Conservation (phyloP, 2,888 invertebrate genomes). For the Rhimphoctona megacephalus region DNA sequence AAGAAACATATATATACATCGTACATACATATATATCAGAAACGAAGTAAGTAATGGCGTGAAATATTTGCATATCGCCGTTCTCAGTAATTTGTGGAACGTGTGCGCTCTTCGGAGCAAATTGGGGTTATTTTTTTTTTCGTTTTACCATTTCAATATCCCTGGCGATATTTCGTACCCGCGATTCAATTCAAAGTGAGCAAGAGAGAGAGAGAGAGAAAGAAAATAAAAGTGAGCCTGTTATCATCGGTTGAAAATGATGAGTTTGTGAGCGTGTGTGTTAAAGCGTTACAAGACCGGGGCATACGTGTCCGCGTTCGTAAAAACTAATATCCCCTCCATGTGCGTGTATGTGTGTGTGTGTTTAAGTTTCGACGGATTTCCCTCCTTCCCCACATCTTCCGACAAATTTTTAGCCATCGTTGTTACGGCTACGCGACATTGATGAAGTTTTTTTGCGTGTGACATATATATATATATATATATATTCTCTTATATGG, state of each 20-base stretch:
- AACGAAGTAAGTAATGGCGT: conserved; percentile 74
- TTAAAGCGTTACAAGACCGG: conserved; percentile 24
- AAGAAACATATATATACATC: conserved; percentile 14
- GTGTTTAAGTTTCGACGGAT: conserved; percentile 24
- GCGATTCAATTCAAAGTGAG: not conserved
- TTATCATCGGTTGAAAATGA: conserved; percentile 12
- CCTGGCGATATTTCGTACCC: not conserved
- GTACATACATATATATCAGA: not conserved
- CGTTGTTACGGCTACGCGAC: conserved; percentile 28
- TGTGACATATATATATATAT: not conserved
- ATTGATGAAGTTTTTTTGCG: conserved; percentile 8
- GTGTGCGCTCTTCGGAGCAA: not conserved
- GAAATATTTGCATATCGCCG: conserved; percentile 73
- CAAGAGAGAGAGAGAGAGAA: not conserved
- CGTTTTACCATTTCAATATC: not conserved
- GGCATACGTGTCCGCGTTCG: conserved; percentile 26
- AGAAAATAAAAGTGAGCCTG: conserved; percentile 1
- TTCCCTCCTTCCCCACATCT: conserved; percentile 9
- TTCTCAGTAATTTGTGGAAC: not conserved
- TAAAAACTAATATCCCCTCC: conserved; percentile 14
- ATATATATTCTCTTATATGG: not conserved
- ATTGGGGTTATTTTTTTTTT: conserved; percentile 4
- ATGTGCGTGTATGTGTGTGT: conserved; percentile 6
- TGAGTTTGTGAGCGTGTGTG: conserved; percentile 20
- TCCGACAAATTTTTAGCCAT: conserved; percentile 22